phyloP scores from a whole-genome alignment of 2,113 vertebrate species.

The Haliaeetus leucogaster region DNA sequence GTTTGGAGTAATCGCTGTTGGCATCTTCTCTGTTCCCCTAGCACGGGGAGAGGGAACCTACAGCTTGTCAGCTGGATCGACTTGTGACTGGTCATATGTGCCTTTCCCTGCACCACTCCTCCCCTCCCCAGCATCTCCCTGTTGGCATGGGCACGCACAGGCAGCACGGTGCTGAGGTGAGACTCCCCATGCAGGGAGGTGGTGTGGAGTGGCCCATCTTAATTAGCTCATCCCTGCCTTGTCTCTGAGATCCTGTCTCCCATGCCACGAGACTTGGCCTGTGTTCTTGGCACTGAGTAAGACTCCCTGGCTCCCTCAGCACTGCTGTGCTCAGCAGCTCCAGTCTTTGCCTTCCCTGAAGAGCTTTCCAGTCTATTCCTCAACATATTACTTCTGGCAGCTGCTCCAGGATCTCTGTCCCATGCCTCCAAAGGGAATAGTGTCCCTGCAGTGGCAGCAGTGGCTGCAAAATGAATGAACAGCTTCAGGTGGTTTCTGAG shows the following conservation, averaged over 20 bases:
- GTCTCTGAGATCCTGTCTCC: neutral
- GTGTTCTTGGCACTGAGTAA: neutral
- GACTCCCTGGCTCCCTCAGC: neutral
- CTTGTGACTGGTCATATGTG: neutral
- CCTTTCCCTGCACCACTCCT: neutral
- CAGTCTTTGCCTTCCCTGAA: neutral
- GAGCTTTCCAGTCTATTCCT: neutral
- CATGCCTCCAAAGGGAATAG: neutral
- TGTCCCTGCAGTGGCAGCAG: neutral
- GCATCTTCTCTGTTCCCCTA: neutral
- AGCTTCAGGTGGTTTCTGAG: neutral
- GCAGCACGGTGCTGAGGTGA: neutral
- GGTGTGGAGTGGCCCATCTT: neutral
- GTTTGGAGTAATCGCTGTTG: fast-evolving
- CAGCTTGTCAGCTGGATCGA: neutral
- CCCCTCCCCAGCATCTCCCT: neutral
- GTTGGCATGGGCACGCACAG: fast-evolving
- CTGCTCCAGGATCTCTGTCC: neutral
- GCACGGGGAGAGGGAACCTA: neutral
- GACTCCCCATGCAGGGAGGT: neutral
- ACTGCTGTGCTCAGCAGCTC: neutral
- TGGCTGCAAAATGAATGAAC: neutral
- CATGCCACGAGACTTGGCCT: neutral
- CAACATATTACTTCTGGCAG: neutral
- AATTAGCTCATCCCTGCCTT: neutral